Base-by-base conservation (phyloP, 2,797 vertebrate species). In the Oceanodroma leucorhoa region DNA sequence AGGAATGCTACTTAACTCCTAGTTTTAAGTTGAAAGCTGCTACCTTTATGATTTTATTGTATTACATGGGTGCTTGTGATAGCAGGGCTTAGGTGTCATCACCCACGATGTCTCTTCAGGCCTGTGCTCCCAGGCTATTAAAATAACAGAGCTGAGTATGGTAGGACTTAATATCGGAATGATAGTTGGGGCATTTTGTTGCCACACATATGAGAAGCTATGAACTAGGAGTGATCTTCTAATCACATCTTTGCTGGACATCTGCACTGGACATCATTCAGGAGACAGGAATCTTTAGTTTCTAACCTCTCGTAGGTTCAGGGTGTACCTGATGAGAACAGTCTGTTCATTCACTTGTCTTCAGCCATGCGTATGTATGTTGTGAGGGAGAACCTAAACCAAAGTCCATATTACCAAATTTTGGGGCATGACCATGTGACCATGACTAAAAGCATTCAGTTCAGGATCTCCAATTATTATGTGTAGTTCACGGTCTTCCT, bases 91-190 rank as follows among this genome's bases (percentile, higher is more conserved):
- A 9, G 50, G 21, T 61, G 46, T 38, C 32, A 53, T 41, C 32
- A 46, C 4, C 6, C 19, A 17, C 0, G 0, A n/a, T 41, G 8
- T 36, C 23, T 24, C 34, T 57, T 57, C 40, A 64, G 70, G 23
- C 10, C 32, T 30, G 8, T 67, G 11, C 15, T 83, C 11, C 9
- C 4, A 6, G 1, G 3, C 8, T 65, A 15, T 29, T 53, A 11
- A 12, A 71, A 19, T 51, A 62, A 34, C 21, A 83, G 41, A 51
- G 6, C 1, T 51, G 30, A 46, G 14, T 50, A 24, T 29, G 16
- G 5, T 29, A 87, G 29, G 14, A 60, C 20, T 66, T 22, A n/a
- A 10, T 4, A 26, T 11, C 5, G 5, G 26, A 89, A 72, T 27
- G 14, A 29, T 5, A 90, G 5, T 11, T 72, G 50, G 29, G 18